Percentiles rank a stretch among this genome's conserved stretches.
phyloP scores from a whole-genome alignment of 2,113 vertebrate species.

The Nyctereutes procyonoides region DNA sequence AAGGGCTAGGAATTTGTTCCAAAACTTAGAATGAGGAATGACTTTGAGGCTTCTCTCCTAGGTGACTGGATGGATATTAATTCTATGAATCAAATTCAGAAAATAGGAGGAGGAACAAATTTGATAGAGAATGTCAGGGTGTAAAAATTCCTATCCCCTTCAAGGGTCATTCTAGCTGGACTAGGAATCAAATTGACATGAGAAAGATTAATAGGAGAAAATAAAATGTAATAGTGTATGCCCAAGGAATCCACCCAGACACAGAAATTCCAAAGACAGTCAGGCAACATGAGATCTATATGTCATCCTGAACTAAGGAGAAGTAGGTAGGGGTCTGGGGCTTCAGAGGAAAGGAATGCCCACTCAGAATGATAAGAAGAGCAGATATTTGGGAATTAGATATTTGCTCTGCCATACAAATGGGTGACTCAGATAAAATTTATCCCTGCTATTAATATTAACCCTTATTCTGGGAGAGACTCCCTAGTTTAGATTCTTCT shows the following conservation, averaged over 20 bases:
- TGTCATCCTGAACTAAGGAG: neutral
- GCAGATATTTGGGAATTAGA: neutral
- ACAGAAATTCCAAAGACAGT: neutral
- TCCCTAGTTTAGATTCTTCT: neutral
- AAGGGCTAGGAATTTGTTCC: neutral
- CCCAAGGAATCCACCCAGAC: neutral
- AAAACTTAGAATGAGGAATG: constrained; percentile 35
- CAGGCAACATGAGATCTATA: neutral
- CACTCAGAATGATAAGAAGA: neutral
- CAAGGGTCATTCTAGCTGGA: neutral
- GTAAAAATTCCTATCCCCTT: neutral
- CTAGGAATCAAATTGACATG: neutral
- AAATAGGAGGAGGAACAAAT: neutral
- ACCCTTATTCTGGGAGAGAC: neutral
- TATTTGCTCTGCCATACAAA: neutral
- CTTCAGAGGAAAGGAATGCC: neutral
- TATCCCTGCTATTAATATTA: neutral
- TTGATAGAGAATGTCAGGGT: neutral
- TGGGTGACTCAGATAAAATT: neutral
- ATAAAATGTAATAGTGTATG: neutral
- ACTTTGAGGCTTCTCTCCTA: neutral
- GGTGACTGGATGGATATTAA: neutral
- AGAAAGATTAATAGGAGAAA: neutral
- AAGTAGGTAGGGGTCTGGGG: neutral
- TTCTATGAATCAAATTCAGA: neutral